These are phyloP conservation scores for Onychostruthus taczanowskii DNA, from an alignment of 2,113 vertebrate genomes.

Conservation along the genomic window DNA sequence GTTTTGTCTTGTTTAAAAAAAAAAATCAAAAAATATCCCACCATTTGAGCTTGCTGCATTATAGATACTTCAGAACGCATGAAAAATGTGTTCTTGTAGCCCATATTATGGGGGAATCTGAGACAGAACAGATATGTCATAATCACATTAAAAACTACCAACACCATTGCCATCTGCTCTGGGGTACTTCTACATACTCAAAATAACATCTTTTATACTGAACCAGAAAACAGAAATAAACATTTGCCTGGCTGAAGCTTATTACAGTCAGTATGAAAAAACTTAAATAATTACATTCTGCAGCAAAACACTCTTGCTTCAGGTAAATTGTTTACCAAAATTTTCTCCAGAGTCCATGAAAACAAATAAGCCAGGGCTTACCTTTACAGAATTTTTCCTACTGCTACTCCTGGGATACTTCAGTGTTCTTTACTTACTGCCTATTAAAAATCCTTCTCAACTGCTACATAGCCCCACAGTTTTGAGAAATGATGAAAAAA, in stretches of 20 bases:
- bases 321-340: slow-evolving; percentile 20
- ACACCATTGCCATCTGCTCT: neutral
- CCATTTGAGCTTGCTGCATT: neutral
- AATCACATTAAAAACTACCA: slow-evolving; percentile 42
- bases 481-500: neutral
- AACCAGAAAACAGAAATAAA: slow-evolving; percentile 50
- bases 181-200: neutral
- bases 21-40: neutral
- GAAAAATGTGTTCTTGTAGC: neutral
- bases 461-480: neutral
- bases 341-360: neutral
- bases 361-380: neutral
- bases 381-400: neutral
- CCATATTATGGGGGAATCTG: neutral
- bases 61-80: slow-evolving; percentile 3
- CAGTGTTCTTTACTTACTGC: neutral
- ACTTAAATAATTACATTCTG: slow-evolving; percentile 8
- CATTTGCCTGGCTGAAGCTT: neutral
- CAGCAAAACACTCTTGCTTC: slow-evolving; percentile 20
- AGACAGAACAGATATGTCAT: slow-evolving; percentile 34
- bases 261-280: neutral
- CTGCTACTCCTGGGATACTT: neutral
- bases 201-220: neutral
- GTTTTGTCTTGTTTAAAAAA: neutral
- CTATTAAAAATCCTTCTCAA: neutral